Evolutionary conservation across 2,797 vertebrate genomes (phyloP), one percentile per base, ranked within the genome.

Genomic region (Dallia pectoralis): DNA sequence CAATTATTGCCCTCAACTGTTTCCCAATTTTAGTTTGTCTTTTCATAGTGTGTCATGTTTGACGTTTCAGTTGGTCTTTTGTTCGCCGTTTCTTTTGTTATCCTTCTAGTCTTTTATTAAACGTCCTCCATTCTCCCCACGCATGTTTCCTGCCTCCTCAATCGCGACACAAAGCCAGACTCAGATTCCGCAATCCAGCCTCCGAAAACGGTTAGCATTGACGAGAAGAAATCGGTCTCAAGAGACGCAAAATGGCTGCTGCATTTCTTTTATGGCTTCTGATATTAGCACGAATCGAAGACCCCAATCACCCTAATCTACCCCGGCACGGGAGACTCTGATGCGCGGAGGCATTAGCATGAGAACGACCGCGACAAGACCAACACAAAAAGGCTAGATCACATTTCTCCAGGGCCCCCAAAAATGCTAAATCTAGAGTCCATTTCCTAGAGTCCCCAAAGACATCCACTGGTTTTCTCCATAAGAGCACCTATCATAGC

Each of bases 401-500:
- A 76, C 76, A 77, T 81, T 74, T 86, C 56, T 80, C 76, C 77
- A 83, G 68, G 70, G 70, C 53, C 56, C 40, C n/a, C 64, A 48
- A 66, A 82, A 84, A 72, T 81, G 71, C 77, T 74, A 77, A 68
- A 59, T 3, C 53, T 59, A 59, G 15, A 69, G 77, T 3, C 78
- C 77, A 73, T 87, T 87, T 86, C 29, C 47, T 51, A 29, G 53
- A 79, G 75, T 69, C 79, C 73, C 80, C 32, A 64, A 80, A 81
- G 82, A 81, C 67, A 2, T 66, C 79, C 76, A 79, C 75, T 74
- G 76, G 49, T 29, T 72, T 71, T 78, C 74, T 82, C 69, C 77
- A 32, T 64, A 47, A 51, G 36, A 70, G 25, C 62, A 25, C 1
- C 73, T 71, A 81, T 86, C 81, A 80, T 78, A 47, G n/a, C 67